phyloP scores from a whole-genome alignment of 35 echinoderm and acorn worm genomes.

The Apostichopus parvimensis region DNA sequence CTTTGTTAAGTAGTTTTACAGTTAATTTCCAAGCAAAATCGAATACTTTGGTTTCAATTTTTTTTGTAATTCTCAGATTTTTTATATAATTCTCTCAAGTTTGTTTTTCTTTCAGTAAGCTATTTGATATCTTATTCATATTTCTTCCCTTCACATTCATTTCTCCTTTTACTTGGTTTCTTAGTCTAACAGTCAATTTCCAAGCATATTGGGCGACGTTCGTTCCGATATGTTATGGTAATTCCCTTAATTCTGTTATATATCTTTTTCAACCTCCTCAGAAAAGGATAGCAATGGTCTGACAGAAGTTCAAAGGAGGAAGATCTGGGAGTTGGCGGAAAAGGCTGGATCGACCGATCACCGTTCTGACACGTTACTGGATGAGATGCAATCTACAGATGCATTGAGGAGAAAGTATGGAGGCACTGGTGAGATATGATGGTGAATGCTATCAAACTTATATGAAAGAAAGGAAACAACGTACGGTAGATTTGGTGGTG shows the following conservation, averaged over 20 bases:
- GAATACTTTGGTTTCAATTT: no score
- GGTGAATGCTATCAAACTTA: neutral
- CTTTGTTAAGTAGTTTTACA: no score
- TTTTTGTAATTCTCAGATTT: neutral
- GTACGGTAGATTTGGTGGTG: neutral
- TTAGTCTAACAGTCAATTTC: no score
- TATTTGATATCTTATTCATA: no score
- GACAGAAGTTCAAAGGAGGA: slow-evolving; percentile 52
- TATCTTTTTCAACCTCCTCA: neutral
- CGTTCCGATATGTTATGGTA: neutral
- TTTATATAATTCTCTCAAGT: neutral
- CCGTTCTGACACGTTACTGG: neutral
- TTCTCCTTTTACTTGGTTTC: no score
- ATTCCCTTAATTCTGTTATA: neutral
- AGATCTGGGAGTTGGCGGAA: slow-evolving; percentile 85
- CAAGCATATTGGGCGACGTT: no score
- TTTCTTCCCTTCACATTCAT: no score
- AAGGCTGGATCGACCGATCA: slow-evolving; percentile 77
- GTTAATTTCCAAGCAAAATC: no score
- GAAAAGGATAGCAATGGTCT: slow-evolving; percentile 20
- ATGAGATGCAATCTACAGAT: neutral
- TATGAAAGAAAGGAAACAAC: neutral
- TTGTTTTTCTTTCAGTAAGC: no score
- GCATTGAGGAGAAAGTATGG: slow-evolving; percentile 49
- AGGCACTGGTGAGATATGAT: neutral